Evolutionary conservation across 2,888 invertebrate genomes (phyloP).

Genomic region (Thereva nobilitata): DNA sequence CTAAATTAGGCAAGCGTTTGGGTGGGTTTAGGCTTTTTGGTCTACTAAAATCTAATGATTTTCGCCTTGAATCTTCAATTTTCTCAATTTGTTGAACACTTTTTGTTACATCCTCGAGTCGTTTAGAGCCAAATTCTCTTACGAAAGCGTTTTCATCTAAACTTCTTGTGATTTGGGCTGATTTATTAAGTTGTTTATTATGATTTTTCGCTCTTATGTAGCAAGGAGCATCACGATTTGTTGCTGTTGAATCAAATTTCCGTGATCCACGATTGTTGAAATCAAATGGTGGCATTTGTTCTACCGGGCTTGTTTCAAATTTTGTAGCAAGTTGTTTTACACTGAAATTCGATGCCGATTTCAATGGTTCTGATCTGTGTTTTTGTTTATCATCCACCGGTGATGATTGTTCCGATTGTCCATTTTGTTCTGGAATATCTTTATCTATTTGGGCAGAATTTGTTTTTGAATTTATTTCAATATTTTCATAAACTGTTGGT

Average conservation of each 20-base stretch:
- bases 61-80: slow-evolving; percentile 59
- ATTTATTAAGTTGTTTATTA: slow-evolving; percentile 61
- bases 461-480: slow-evolving; percentile 50
- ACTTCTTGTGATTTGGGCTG: slow-evolving; percentile 67
- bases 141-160: slow-evolving; percentile 75
- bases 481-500: slow-evolving; percentile 54
- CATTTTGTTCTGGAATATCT: not conserved
- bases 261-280: slow-evolving; percentile 54
- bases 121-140: slow-evolving; percentile 65
- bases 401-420: not conserved
- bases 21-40: slow-evolving; percentile 64
- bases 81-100: slow-evolving; percentile 52
- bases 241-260: slow-evolving; percentile 18
- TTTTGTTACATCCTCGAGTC: slow-evolving; percentile 51
- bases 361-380: slow-evolving; percentile 45
- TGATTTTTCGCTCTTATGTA: slow-evolving; percentile 66
- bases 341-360: slow-evolving; percentile 60
- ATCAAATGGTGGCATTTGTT: slow-evolving; percentile 63
- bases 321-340: slow-evolving; percentile 67
- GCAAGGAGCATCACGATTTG: slow-evolving; percentile 54
- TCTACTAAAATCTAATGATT: slow-evolving; percentile 67
- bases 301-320: slow-evolving; percentile 66
- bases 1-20: slow-evolving; percentile 58
- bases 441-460: slow-evolving; percentile 4
- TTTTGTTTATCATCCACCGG: not conserved